phyloP scores from a whole-genome alignment of 2,888 invertebrate species.

The Drosophila birchii region DNA sequence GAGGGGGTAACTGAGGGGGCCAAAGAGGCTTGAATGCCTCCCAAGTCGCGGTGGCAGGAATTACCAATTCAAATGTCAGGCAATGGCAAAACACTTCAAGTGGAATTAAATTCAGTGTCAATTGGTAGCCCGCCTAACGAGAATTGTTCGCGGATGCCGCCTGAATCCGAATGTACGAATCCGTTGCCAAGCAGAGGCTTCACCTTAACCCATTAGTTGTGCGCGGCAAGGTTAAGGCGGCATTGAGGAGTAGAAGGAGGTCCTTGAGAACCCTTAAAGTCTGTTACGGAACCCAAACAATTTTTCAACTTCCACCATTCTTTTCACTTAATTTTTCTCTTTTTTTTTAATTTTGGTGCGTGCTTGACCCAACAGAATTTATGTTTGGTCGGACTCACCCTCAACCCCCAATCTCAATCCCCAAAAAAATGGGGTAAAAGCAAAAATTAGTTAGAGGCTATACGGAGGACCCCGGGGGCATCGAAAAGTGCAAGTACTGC shows the following conservation, averaged over 20 bases:
- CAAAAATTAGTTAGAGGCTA: conserved; percentile 54
- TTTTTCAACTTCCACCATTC: conserved; percentile 30
- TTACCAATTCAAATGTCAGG: conserved; percentile 80
- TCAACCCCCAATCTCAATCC: not conserved
- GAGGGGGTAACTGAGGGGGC: not conserved
- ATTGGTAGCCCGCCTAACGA: conserved; percentile 55
- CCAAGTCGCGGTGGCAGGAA: conserved; percentile 53
- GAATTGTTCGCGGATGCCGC: conserved; percentile 39
- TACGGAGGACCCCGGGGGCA: conserved; percentile 14
- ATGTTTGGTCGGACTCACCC: conserved; percentile 45
- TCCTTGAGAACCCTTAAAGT: conserved; percentile 17
- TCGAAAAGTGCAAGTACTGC: conserved; percentile 75
- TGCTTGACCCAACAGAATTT: conserved; percentile 63
- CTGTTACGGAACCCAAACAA: conserved; percentile 15
- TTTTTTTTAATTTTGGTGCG: conserved; percentile 64
- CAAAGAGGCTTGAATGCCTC: conserved; percentile 4
- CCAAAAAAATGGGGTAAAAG: conserved; percentile 18
- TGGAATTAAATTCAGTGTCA: conserved; percentile 80
- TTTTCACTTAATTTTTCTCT: conserved; percentile 26
- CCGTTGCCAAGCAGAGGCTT: conserved; percentile 18
- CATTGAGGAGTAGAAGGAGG: not conserved
- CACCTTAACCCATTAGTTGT: conserved; percentile 44
- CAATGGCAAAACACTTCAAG: conserved; percentile 57
- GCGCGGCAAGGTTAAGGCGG: conserved; percentile 39
- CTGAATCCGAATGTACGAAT: conserved; percentile 49